Base-by-base conservation (phyloP, 1,140 invertebrate species). In the Druon quercuslanigerum region DNA sequence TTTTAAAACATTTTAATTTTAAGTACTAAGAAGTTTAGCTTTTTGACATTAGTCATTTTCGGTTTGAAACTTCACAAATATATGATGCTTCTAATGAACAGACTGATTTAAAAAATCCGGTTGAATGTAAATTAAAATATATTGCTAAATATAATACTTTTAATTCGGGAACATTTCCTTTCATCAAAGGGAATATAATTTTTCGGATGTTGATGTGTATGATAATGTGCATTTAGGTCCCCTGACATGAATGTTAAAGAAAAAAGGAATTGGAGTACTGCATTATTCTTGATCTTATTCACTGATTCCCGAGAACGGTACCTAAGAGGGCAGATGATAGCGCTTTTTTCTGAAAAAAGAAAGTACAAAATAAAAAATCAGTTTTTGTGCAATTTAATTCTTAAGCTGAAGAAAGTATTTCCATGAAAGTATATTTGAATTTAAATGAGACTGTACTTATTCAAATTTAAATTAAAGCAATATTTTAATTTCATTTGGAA, bases 311-410 rank as follows among this genome's bases (percentile, higher is more conserved):
- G 75, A 77, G 57, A 76, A 75, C 19, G 73, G 83, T 84, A 85
- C 84, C 85, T 87, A 87, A 86, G 79, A 86, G 83, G 75, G 79
- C 82, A 85, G 82, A 78, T 76, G 60, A 80, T 80, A 79, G 79
- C 79, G 81, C 86, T 85, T 40, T 40, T 75, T 16, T 60, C 3
- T 4, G 9, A 54, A 60, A 75, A 54, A 66, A 33, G 19, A 73
- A 13, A 40, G 50, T 75, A 79, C 71, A 73, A 80, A 77, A 77
- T 77, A 79, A 75, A 70, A 75, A 72, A 46, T 60, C n/a, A 46
- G 17, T 33, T 57, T 60, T 70, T 13, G 16, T 66, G 60, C 51
- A 79, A 74, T 72, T 74, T 72, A 72, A 72, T 76, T 72, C 74
- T 74, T 75, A 71, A 46, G 8, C 2, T 57, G 57, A 50, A 50